Evolutionary conservation across 1,140 invertebrate species (phyloP), one percentile per base, ranked within the genome.

Genomic region (Caenorhabditis remanei): DNA sequence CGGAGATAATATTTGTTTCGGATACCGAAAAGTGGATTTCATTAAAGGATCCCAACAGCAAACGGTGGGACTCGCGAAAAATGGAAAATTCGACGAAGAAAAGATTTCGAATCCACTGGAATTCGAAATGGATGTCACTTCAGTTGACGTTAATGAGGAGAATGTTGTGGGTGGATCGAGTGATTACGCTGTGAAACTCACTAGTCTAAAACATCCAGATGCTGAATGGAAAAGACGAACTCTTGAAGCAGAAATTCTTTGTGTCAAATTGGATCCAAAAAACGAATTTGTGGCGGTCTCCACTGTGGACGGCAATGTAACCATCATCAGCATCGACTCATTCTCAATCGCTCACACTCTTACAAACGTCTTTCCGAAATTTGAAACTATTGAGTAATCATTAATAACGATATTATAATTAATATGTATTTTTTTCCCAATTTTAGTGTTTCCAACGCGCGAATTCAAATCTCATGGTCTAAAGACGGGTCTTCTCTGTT

Each of bases 321-420:
- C 71, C 0, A 50, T 79, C 14, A 50, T 79, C 3, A 24, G 24
- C 11, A 50, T 79, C 24, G 71, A 79, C 6, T 53, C 46, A 11
- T 79, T 79, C 13, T 79, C 71, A 6, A 43, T 79, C 53, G 46
- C 8, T 13, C 46, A 50, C n/a, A 79, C 71, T 3, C 13, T 79
- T 14, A 50, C 71, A 1, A 79, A 79, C 14, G 71, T 50, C 8
- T 79, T 79, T 24, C 46, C 71, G 40, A 79, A 53, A 32, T 79
- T 79, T 14, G 71, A 79, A 79, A 32, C 46, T 3, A 79, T 79
- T 50, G 71, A 79, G 71, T 79, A 24, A 79, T 32, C n/a, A n/a
- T n/a, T n/a, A n/a, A n/a, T 32, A 32, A 32, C 2, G 32, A 32
- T 32, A 32, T 32, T 32, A 32, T 0, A 32, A 32, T 32, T 1